Evolutionary conservation across 1,140 invertebrate species (phyloP).

Genomic region (Dolichoris vasculosae): DNA sequence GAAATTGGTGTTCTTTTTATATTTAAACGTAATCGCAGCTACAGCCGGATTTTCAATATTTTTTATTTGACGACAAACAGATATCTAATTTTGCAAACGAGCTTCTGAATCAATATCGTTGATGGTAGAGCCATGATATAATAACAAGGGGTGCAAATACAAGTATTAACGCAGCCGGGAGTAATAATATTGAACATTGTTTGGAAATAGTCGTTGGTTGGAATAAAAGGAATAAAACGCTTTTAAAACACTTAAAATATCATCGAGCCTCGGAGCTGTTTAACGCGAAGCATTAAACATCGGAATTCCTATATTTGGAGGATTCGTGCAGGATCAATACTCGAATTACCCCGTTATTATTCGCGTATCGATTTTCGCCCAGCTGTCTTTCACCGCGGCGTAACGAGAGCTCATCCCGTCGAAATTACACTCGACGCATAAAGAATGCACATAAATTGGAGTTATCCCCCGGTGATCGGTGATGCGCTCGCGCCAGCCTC

Average conservation of each 20-base stretch:
- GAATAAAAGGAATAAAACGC: neutral
- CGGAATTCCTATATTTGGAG: neutral
- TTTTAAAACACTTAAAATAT: neutral
- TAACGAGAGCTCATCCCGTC: neutral
- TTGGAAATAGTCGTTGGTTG: neutral
- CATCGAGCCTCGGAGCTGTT: too few species aligned
- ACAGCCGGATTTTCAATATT: neutral
- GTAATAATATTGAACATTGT: neutral
- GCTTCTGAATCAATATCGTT: neutral
- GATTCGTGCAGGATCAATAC: neutral
- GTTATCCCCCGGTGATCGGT: neutral
- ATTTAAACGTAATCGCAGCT: too few species aligned
- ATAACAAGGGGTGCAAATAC: neutral
- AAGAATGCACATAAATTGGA: neutral
- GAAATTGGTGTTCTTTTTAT: neutral
- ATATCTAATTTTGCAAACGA: neutral
- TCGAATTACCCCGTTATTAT: neutral
- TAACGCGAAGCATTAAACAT: neutral
- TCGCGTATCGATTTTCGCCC: too few species aligned
- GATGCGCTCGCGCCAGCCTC: neutral
- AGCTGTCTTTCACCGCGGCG: neutral
- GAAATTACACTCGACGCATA: neutral
- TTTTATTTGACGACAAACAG: neutral
- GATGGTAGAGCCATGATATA: neutral
- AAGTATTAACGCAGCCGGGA: neutral